Evolutionary conservation across 1,140 invertebrate genomes (phyloP), one percentile per base, ranked within the genome.

Genomic region (Aphis gossypii): DNA sequence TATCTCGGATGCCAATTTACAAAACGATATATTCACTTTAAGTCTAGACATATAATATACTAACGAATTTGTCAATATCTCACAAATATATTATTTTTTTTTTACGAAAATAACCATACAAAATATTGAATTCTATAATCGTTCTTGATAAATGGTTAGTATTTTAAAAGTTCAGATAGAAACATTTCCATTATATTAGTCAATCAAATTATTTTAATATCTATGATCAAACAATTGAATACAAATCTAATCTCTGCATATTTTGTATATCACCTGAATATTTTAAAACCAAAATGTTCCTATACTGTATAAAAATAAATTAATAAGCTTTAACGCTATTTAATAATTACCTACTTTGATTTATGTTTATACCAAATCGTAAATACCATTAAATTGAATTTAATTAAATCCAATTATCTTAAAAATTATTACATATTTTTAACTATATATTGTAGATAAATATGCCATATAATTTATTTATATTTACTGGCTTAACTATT

Each of bases 21-120:
- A 41, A 60, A 56, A 60, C 88, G 54, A 60, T 68, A 44, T 21
- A 90, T 68, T 60, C 23, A 60, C 54, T 90, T 18, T 46, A 14
- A 18, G 54, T 90, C 54, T 44, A 68, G 88, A 90, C 88, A 68
- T 30, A 38, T 44, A 68, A 60, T 90, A 90, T 41, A 56, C 88
- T 90, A 60, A 41, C 56, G 25, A 23, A 60, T 90, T 90, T 44
- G 35, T 35, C 86, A n/a, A 48, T 51, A 51, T 89, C 18, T 89
- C 48, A 38, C 4, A 87, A 84, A 84, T 84, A 25, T 84, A 41
- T 35, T 76, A 76, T 76, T 84, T 84, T 41, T 8, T 84, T 23
- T 44, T 76, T n/a, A n/a, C 18, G 60, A 35, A n/a, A 68, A n/a
- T 68, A 30, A 68, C 5, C 60, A 68, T 4, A 68, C 38, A 41